phyloP scores from a whole-genome alignment of 2,113 vertebrate genomes.

The Paratilapia polleni region DNA sequence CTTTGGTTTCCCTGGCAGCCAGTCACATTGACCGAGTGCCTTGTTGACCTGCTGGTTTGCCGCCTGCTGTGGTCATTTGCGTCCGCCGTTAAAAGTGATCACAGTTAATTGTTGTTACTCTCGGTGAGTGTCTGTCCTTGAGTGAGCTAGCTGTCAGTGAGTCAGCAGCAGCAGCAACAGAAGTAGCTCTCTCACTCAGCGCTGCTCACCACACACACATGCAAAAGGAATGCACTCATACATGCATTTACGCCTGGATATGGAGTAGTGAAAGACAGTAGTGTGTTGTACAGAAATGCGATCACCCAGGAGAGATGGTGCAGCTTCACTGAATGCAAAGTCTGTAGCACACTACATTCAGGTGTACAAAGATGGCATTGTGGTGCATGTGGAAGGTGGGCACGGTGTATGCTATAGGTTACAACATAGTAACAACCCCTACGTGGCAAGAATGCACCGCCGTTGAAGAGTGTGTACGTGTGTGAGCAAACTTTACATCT shows the following conservation, averaged over 20 bases:
- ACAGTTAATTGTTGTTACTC: conserved; percentile 19
- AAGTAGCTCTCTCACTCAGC: not conserved
- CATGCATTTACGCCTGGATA: not conserved
- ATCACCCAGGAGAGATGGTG: not conserved
- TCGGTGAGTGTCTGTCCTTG: not conserved
- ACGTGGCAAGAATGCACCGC: not conserved
- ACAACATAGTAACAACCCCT: not conserved
- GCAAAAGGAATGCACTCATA: not conserved
- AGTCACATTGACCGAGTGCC: not conserved
- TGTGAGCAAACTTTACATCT: conserved; percentile 1
- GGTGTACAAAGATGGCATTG: not conserved
- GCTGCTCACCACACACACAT: not conserved
- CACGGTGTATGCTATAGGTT: not conserved
- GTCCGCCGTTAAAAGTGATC: not conserved
- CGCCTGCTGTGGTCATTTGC: conserved; percentile 7
- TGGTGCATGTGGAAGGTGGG: not conserved
- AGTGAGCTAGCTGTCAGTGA: conserved; percentile 20
- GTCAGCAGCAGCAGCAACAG: conserved; percentile 25
- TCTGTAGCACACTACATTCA: not conserved
- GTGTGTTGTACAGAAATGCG: not conserved
- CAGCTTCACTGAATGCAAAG: not conserved
- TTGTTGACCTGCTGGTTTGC: conserved; percentile 2
- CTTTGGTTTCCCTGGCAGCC: not conserved
- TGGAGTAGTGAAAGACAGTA: not conserved
- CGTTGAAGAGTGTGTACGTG: not conserved